These are phyloP conservation scores for Ischnura elegans DNA, from an alignment of 2,888 invertebrate genomes.

Conservation along the genomic window DNA sequence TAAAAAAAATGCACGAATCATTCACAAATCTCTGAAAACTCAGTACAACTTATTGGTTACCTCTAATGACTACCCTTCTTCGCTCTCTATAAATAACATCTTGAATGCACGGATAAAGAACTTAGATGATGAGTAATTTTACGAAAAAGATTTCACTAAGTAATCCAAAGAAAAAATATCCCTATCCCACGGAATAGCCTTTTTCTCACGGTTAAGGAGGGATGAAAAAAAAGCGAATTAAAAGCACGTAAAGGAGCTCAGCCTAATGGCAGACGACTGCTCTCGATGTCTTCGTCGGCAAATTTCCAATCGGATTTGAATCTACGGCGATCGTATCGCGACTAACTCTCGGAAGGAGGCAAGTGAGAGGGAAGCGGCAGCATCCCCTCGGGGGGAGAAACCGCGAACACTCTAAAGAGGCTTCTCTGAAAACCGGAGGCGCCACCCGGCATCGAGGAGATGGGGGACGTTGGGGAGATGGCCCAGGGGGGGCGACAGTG, in stretches of 20 bases:
- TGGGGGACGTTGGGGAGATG: background rate
- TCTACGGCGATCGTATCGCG: background rate
- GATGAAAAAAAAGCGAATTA: background rate
- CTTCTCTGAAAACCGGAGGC: constrained; percentile 18
- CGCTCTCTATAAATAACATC: too few species aligned
- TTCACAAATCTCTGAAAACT: too few species aligned
- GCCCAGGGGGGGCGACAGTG: background rate
- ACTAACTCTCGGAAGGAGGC: background rate
- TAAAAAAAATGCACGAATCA: too few species aligned
- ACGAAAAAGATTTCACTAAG: too few species aligned
- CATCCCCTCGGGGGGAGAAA: constrained; percentile 3
- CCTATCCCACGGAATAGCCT: too few species aligned
- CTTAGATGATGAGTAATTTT: too few species aligned
- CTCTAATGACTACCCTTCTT: too few species aligned
- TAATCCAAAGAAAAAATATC: too few species aligned
- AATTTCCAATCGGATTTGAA: constrained; percentile 31
- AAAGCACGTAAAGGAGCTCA: background rate
- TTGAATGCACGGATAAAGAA: too few species aligned
- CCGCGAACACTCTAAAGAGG: background rate
- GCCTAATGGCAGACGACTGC: background rate
- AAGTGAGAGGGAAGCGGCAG: background rate
- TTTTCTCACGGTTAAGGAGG: too few species aligned
- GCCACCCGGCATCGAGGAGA: background rate
- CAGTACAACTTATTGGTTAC: too few species aligned
- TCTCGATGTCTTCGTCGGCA: background rate